Base-by-base conservation (phyloP, 2,888 invertebrate species). In the Cylindroiulus punctatus region DNA sequence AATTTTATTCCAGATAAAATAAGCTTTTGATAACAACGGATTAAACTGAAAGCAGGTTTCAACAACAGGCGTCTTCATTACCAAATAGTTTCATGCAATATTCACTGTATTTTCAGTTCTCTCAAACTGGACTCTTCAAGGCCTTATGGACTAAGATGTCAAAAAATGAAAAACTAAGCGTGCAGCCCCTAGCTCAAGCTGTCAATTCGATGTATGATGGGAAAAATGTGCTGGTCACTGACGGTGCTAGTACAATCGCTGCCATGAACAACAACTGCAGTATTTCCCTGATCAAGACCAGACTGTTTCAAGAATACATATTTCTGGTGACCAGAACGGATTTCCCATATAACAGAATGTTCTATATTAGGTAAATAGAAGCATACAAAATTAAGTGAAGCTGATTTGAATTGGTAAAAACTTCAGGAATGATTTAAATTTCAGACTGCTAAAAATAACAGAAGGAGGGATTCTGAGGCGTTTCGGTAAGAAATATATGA, bases 391-490 rank as follows among this genome's bases (percentile, higher is more conserved):
- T 26, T 0, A 10, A 30, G 26, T 14, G 32, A 19, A 52, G n/a
- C 4, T 52, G 4, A n/a, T 2, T 52, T 19, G n/a, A 52, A 52
- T 14, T n/a, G 0, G 47, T 17, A 19, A 32, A 76, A 30, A 30
- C 5, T 30, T 5, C 1, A 76, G 14, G 17, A 52, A n/a, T 3
- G 4, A 14, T 65, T 22, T 65, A 8, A 7, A 52, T 76, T 76
- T 76, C 14, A 83, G 83, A 8, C 19, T 83, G 40, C 10, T 83
- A n/a, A 83, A 83, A 83, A 40, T 83, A 42, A 83, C 26, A 26
- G 83, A 83, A 83, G 83, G 83, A 40, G 83, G 83, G 32, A 76
- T 76, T 76, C 76, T 76, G 30, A 30, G 83, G n/a, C 44, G 83
- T 40, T 83, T 44, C 40, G 83, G 83, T 7, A 83, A 42, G 22